Base-by-base conservation (phyloP, 2,888 invertebrate genomes). In the Scaptomyza parva region DNA sequence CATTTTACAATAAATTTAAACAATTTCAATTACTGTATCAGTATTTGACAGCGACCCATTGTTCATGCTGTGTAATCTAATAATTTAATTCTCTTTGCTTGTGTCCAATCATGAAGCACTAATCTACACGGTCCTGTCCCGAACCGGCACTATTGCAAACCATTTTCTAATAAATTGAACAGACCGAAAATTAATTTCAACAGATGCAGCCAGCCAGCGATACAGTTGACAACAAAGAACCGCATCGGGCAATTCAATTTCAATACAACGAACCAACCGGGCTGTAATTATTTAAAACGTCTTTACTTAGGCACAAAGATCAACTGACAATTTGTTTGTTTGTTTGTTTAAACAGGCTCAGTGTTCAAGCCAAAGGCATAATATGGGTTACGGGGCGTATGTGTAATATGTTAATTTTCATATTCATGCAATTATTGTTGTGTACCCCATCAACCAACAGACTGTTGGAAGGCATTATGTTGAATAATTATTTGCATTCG, bases 401-500 rank as follows among this genome's bases (percentile, higher is more conserved):
- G 37, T 40, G 62, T 53, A 66, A 82, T 74, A 52, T 65, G 75
- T 62, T 66, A 58, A 66, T 78, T 76, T 68, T 66, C 63, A 64
- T 64, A 72, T 68, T 67, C 69, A 78, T 65, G 61, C 65, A 84
- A 67, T 58, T 28, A 37, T 18, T 26, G 30, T 6, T 33, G 26
- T 26, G 14, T 28, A 20, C 24, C 12, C 26, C 35, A 1, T 28
- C 20, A 33, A 39, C 26, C 20, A 37, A 33, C 24, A 40, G 20
- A 3, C 26, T 22, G 14, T 47, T 30, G 28, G 8, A 14, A 17
- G 35, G 48, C 20, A 67, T 65, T 65, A 68, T 80, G 62, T 51
- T 62, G 71, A 85, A 75, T 81, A 87, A 85, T 87, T 78, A 78
- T 86, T 72, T 74, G 64, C 54, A 66, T 78, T 82, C 66, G 65